Conservation (phyloP, 2,113 vertebrate genomes). For the Platichthys stellatus region DNA sequence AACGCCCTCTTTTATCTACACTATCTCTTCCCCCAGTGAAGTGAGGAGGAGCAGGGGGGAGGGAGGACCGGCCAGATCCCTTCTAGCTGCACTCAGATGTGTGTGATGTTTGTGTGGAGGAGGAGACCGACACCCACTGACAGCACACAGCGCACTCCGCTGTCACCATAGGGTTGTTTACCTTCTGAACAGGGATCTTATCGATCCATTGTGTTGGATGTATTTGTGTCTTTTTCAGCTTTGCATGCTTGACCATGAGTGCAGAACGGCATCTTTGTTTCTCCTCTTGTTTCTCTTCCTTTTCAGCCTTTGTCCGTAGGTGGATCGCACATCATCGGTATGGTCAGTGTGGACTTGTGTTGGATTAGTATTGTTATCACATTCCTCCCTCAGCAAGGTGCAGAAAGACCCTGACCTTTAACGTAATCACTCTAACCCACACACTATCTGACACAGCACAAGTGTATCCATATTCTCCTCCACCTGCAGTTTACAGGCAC, state of each 20-base stretch:
- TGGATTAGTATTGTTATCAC: slow-evolving; percentile 69
- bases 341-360: slow-evolving; percentile 29
- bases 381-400: slow-evolving; percentile 49
- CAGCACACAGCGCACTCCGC: not conserved
- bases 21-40: slow-evolving; percentile 52
- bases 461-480: slow-evolving; percentile 25
- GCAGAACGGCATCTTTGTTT: slow-evolving; percentile 29
- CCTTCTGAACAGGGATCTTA: slow-evolving; percentile 23
- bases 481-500: slow-evolving; percentile 25
- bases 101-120: slow-evolving; percentile 40
- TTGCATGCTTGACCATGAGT: not conserved
- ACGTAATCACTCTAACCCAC: slow-evolving; percentile 60
- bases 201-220: slow-evolving; percentile 22
- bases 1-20: slow-evolving; percentile 67
- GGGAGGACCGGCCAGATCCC: slow-evolving; percentile 35
- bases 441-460: slow-evolving; percentile 42
- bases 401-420: slow-evolving; percentile 69
- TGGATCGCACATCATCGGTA: slow-evolving; percentile 45
- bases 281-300: slow-evolving; percentile 16
- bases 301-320: slow-evolving; percentile 20
- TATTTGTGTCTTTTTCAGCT: slow-evolving; percentile 6
- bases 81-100: slow-evolving; percentile 40
- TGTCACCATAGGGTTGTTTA: slow-evolving; percentile 21
- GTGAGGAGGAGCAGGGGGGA: slow-evolving; percentile 1
- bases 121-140: slow-evolving; percentile 36